These are phyloP conservation scores for Anguilla japonica DNA, from an alignment of 2,113 vertebrate genomes.

Conservation along the genomic window DNA sequence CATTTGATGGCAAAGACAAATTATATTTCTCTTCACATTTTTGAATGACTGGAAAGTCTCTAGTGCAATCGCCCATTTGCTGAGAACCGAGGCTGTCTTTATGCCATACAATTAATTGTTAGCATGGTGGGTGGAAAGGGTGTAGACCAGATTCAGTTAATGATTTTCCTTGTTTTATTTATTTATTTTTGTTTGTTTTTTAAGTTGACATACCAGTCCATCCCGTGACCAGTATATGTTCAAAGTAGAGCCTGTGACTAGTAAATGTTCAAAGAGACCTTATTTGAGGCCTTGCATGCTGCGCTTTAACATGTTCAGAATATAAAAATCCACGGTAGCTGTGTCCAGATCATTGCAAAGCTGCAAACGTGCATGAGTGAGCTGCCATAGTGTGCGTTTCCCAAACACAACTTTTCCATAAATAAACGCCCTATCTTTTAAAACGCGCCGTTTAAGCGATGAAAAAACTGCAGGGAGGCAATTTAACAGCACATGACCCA, in stretches of 20 bases:
- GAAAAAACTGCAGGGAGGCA: constrained; percentile 57
- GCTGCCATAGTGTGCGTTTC: background rate
- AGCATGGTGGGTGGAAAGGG: background rate
- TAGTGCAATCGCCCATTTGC: background rate
- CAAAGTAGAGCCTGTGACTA: background rate
- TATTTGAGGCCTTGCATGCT: background rate
- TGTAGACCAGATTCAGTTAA: background rate
- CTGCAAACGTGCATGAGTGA: background rate
- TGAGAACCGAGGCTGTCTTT: background rate
- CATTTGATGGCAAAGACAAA: background rate
- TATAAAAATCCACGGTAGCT: background rate
- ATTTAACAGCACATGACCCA: constrained; percentile 65
- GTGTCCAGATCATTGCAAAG: background rate
- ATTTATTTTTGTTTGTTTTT: background rate
- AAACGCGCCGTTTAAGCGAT: constrained; percentile 60
- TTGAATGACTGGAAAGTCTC: background rate
- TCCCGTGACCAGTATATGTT: background rate
- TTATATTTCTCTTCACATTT: constrained; percentile 5
- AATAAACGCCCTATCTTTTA: constrained; percentile 59
- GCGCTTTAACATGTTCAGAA: background rate
- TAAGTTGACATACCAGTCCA: background rate
- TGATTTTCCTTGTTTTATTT: background rate
- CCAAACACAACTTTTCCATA: constrained; percentile 59
- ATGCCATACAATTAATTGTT: background rate
- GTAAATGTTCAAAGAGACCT: background rate